These are phyloP conservation scores for Lampris incognitus DNA, from an alignment of 2,113 vertebrate species.

Conservation along the genomic window DNA sequence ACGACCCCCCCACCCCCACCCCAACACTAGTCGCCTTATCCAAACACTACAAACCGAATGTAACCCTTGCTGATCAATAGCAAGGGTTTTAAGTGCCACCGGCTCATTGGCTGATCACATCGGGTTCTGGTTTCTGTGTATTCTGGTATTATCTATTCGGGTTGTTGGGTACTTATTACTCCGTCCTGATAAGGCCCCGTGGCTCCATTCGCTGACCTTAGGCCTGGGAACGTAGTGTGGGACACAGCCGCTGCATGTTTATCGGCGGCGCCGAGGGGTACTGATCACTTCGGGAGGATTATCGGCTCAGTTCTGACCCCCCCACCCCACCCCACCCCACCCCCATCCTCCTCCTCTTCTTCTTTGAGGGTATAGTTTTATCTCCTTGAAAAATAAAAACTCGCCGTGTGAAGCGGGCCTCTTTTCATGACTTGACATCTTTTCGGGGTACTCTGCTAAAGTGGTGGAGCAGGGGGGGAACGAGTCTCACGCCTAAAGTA, in stretches of 20 bases:
- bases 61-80: conserved; percentile 67
- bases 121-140: conserved; percentile 64
- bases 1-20: not conserved
- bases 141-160: conserved; percentile 60
- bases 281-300: not conserved
- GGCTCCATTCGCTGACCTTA: conserved; percentile 61
- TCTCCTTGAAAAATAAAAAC: too few relatives aligned
- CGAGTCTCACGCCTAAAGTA: too few relatives aligned
- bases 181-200: conserved; percentile 58
- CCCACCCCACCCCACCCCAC: too few relatives aligned
- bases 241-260: conserved; percentile 16
- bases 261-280: not conserved
- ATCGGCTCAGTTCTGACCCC: not conserved
- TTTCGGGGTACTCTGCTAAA: not conserved
- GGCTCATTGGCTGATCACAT: conserved; percentile 75
- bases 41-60: conserved; percentile 40
- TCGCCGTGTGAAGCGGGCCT: too few relatives aligned
- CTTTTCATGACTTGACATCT: not conserved
- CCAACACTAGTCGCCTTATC: conserved; percentile 37
- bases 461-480: not conserved
- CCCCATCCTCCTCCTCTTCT: too few relatives aligned
- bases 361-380: too few relatives aligned
- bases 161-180: conserved; percentile 77
- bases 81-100: conserved; percentile 67
- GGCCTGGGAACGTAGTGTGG: conserved; percentile 32